Base-by-base conservation (phyloP, 2,113 vertebrate species). In the Empidonax traillii region DNA sequence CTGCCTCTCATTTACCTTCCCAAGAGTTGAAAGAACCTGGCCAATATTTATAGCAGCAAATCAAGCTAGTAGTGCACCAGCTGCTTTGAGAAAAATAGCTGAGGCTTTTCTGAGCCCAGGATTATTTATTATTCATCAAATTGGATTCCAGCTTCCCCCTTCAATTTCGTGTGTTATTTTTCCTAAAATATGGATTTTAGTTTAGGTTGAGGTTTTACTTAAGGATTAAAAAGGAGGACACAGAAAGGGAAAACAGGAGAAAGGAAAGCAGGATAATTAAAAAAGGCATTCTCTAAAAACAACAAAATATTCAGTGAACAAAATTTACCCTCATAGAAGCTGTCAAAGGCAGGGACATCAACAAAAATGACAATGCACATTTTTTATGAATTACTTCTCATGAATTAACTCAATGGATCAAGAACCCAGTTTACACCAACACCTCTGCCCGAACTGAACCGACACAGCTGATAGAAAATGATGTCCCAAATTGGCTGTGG, bases 1-100 rank as follows among this genome's bases (percentile, higher is more conserved):
- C 22, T 2, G 67, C 78, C 66, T 66, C 74, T 80, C 71, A 66
- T 77, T 91, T 83, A 73, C 90, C 90, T 87, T 93, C 89, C 74
- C 78, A 83, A 83, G 79, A 85, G 63, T 44, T 93, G 85, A 91
- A 91, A 92, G 84, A 85, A 79, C 73, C 87, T 90, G 75, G 83
- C 31, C 83, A 94, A 20, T 77, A 88, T 92, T 94, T 93, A 92
- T 17, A 86, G 85, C 79, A 96, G 94, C 85, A 76, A 51, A 90
- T 39, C 62, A 53, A 67, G 75, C 59, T 39, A n/a, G 62, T 8
- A 82, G 58, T 27, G 39, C 61, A 71, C 33, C 1, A 8, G 23
- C 66, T 81, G 90, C 85, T 79, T 85, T 71, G 67, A 79, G 87
- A 90, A 93, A 90, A 95, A 95, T 10, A 93, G 87, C 71, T 85